Conservation (phyloP, 2,113 vertebrate species). For the Chaetorhynchus papuensis region DNA sequence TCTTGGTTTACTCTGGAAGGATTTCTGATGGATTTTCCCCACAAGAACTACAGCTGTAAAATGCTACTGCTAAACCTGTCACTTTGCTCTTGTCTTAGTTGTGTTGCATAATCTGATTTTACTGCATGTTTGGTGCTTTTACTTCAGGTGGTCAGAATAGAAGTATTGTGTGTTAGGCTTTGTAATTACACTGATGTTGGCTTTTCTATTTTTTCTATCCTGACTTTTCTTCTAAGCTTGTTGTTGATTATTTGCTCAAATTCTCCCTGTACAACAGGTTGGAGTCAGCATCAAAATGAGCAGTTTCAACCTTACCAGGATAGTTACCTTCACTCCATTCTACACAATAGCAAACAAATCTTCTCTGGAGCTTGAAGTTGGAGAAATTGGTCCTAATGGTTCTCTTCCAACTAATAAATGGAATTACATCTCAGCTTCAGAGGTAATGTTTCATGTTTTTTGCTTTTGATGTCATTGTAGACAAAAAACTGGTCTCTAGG, state of each 20-base stretch:
- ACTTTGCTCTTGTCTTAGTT: neutral
- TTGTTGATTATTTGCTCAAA: neutral
- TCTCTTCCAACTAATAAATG: slow-evolving; percentile 77
- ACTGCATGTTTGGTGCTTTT: neutral
- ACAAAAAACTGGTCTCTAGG: neutral
- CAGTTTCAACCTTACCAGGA: slow-evolving; percentile 90
- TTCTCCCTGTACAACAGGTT: slow-evolving; percentile 73
- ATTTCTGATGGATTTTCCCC: neutral
- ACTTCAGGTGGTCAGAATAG: neutral
- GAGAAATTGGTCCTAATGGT: slow-evolving; percentile 77
- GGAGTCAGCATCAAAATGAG: slow-evolving; percentile 95
- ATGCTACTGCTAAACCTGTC: neutral
- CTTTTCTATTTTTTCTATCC: neutral
- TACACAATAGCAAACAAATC: slow-evolving; percentile 92
- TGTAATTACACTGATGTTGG: neutral
- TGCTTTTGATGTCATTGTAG: neutral
- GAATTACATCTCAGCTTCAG: slow-evolving; percentile 85
- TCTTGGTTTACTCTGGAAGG: neutral
- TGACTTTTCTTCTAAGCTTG: neutral
- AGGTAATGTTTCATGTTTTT: slow-evolving; percentile 70
- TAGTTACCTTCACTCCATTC: slow-evolving; percentile 93
- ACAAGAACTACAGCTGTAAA: neutral
- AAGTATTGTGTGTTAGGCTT: neutral
- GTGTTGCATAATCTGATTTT: neutral
- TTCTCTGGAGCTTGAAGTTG: slow-evolving; percentile 88